These are phyloP conservation scores for Acanthurus tractus DNA, from an alignment of 2,797 vertebrate species.

Conservation along the genomic window DNA sequence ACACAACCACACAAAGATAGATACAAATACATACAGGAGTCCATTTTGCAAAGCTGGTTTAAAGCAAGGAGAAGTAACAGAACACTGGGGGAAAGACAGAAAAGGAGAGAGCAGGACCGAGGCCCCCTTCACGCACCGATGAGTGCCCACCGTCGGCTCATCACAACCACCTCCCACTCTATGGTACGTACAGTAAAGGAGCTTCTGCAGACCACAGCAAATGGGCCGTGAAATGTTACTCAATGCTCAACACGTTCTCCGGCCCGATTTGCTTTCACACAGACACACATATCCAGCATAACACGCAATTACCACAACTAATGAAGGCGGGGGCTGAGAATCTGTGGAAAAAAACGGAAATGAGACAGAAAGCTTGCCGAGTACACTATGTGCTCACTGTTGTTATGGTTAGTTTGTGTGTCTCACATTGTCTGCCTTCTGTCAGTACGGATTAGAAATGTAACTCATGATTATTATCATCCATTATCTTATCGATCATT, in stretches of 20 bases:
- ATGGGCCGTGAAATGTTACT: slow-evolving; percentile 82
- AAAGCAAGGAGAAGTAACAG: slow-evolving; percentile 1
- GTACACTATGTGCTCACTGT: slow-evolving; percentile 7
- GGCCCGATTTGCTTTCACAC: slow-evolving; percentile 40
- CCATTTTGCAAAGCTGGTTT: slow-evolving; percentile 3
- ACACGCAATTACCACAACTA: slow-evolving; percentile 55
- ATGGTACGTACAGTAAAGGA: slow-evolving; percentile 68
- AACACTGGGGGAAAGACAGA: slow-evolving; percentile 35
- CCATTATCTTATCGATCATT: not conserved
- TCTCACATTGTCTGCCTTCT: not conserved
- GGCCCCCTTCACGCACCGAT: slow-evolving; percentile 68
- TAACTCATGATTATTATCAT: not conserved
- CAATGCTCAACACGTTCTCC: slow-evolving; percentile 72
- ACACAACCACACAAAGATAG: not conserved
- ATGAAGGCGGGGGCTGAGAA: slow-evolving; percentile 36
- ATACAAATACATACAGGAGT: slow-evolving; percentile 15
- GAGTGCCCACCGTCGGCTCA: slow-evolving; percentile 61
- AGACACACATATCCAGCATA: slow-evolving; percentile 22
- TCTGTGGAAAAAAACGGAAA: slow-evolving; percentile 36
- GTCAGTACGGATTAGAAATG: slow-evolving; percentile 22
- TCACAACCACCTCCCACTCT: slow-evolving; percentile 57
- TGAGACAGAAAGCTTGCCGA: slow-evolving; percentile 24
- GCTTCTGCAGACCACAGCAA: slow-evolving; percentile 72
- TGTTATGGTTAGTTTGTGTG: slow-evolving; percentile 3
- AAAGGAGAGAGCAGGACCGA: slow-evolving; percentile 37